Evolutionary conservation across 2,797 vertebrate species (phyloP), one percentile per base, ranked within the genome.

Genomic region (Clarias fuscus): DNA sequence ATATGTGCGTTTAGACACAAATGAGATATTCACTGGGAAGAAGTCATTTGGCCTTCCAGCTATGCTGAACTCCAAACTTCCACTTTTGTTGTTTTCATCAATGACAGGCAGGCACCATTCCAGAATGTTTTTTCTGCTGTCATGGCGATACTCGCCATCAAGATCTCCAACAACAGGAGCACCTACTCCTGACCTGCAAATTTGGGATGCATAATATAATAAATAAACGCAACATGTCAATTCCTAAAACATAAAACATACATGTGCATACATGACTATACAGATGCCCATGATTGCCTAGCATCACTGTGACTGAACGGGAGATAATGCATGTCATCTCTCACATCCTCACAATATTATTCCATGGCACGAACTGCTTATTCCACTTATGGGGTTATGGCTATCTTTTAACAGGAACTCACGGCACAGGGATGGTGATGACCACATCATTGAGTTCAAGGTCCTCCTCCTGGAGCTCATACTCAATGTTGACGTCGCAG

Each of bases 31-130:
- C 90, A 99, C 93, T 0, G 98, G 98, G 90, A 99, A 99, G 95
- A 99, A 99, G 90, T 99, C 98, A 0, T 95, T 97, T 65, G 98
- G 97, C 91, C 97, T 98, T 6, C 98, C 98, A 0, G 96, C 94
- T 84, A 99, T 95, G 95, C 96, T 99, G 94, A 99, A 99, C 92
- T 99, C 98, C 92, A 99, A 94, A 93, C 98, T 99, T 93, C 98
- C 98, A 0, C 94, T 97, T 93, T 98, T 98, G 95, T 98, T 99
- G 94, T 98, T 98, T 95, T 96, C 95, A 91, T 99, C 97, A 20
- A 99, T 98, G 92, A 99, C 96, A 0, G 98, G 98, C 91, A 99
- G 95, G 91, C 96, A 97, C 98, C 98, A 99, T 93, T 99, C 98
- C 2, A 99, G 95, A 22, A 97, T 83, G 89, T 97, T 99, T 90